Evolutionary conservation across 2,113 vertebrate species (phyloP).

Genomic region (Actinemys pallida): DNA sequence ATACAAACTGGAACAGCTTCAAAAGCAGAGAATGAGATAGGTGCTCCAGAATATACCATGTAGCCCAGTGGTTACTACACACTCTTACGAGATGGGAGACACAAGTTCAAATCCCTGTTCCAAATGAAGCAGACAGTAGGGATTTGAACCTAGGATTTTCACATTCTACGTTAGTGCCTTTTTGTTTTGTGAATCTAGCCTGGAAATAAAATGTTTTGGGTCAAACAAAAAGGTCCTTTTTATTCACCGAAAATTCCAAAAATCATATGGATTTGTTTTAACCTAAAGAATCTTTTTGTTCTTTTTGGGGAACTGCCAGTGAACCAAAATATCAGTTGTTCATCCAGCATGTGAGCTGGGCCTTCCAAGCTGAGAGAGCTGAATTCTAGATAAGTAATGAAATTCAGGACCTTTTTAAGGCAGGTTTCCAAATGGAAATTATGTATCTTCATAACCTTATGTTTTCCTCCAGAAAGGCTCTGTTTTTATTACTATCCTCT

Average conservation of each 20-base stretch:
- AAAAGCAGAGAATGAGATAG: neutral
- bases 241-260: neutral
- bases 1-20: neutral
- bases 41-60: neutral
- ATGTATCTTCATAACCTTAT: rapidly evolving
- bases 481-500: neutral
- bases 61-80: neutral
- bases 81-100: neutral
- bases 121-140: neutral
- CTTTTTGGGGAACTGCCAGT: neutral
- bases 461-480: neutral
- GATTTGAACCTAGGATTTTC: neutral
- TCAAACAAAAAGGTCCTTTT: neutral
- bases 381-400: neutral
- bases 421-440: neutral
- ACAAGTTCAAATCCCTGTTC: neutral
- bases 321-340: neutral
- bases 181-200: neutral
- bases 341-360: rapidly evolving
- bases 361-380: neutral
- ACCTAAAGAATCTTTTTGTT: neutral
- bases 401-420: neutral
- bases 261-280: neutral
- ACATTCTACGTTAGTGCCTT: neutral
- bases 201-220: neutral